A percentile compares a stretch with the other conserved stretches of the same genome.
These are phyloP conservation scores for Pluvianellus socialis DNA, from an alignment of 2,113 vertebrate genomes.

Conservation along the genomic window DNA sequence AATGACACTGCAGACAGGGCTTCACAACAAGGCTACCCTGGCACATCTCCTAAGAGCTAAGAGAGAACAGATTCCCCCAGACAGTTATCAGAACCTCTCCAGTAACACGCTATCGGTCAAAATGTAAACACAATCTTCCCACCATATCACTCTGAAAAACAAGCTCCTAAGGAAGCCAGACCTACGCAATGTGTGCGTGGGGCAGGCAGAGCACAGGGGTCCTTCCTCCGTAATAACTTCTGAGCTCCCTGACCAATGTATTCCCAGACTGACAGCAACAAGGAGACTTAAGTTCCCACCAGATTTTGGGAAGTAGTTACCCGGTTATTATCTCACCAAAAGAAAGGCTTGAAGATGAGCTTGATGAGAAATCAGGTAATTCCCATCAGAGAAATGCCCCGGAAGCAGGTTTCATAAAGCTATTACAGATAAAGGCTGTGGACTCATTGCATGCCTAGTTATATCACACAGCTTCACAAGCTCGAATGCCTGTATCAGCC, in stretches of 20 bases:
- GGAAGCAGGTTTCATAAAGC: not conserved
- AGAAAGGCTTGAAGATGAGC: not conserved
- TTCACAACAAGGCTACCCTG: not conserved
- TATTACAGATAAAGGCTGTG: not conserved
- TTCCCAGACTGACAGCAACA: not conserved
- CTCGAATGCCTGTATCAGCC: not conserved
- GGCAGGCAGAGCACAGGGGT: not conserved
- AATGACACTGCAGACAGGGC: not conserved
- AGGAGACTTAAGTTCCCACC: not conserved
- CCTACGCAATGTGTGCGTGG: rapidly evolving
- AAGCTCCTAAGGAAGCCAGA: not conserved
- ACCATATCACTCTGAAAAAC: not conserved
- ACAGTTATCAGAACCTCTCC: rapidly evolving
- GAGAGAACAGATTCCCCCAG: not conserved
- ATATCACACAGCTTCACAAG: not conserved
- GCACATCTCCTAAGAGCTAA: not conserved
- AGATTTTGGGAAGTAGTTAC: not conserved
- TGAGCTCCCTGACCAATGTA: not conserved
- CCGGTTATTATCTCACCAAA: not conserved
- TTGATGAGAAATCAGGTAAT: not conserved
- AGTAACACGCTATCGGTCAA: not conserved
- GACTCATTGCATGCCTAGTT: not conserved
- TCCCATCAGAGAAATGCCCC: not conserved
- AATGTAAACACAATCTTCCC: not conserved
- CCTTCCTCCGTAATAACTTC: not conserved